Evolutionary conservation across 2,113 vertebrate species (phyloP).

Genomic region (Podocnemis expansa): DNA sequence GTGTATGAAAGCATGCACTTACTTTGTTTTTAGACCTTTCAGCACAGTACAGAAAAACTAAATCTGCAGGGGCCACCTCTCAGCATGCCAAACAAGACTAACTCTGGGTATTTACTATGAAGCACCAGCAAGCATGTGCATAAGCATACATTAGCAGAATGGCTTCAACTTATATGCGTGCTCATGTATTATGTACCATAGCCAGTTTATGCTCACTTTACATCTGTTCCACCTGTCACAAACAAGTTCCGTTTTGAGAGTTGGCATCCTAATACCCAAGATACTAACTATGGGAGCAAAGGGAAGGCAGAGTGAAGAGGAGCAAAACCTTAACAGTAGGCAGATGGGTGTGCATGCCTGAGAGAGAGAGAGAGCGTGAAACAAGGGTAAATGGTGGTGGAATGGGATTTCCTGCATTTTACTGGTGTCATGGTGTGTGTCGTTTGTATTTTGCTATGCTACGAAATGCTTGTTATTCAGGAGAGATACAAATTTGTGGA

Average conservation of each 20-base stretch:
- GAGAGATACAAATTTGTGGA: not conserved
- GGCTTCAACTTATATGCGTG: not conserved
- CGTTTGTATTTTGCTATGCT: not conserved
- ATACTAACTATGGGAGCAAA: not conserved
- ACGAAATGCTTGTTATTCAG: not conserved
- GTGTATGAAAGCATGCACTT: conserved; percentile 48
- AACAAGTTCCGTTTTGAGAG: not conserved
- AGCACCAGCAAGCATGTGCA: not conserved
- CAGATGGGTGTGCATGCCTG: not conserved
- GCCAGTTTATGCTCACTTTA: not conserved
- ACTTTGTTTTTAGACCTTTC: not conserved
- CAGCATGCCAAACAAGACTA: not conserved
- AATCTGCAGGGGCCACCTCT: not conserved
- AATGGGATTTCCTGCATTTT: not conserved
- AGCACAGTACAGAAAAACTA: not conserved
- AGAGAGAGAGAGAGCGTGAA: not conserved
- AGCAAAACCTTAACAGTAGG: not conserved
- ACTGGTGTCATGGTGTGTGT: not conserved
- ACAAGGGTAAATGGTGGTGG: not conserved
- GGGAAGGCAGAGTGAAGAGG: not conserved
- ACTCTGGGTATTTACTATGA: not conserved
- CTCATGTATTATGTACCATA: not conserved
- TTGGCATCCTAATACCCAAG: not conserved
- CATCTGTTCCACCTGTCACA: not conserved
- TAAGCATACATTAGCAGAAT: not conserved